These are phyloP conservation scores for Lasioglossum malachurum DNA, from an alignment of 2,888 invertebrate species.

Conservation along the genomic window DNA sequence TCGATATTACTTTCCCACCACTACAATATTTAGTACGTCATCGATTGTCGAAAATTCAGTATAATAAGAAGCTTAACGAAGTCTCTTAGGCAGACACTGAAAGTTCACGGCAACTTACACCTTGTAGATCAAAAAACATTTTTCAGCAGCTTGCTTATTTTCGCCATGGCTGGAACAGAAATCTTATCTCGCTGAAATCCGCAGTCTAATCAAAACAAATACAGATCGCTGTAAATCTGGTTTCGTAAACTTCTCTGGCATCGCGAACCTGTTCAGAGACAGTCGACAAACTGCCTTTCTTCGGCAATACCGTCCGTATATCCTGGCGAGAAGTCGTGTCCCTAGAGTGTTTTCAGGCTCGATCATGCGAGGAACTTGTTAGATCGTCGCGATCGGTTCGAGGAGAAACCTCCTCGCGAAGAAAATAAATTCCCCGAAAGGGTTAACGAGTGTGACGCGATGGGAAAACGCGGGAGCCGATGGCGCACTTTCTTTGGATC, in stretches of 20 bases:
- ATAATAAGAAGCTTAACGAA: background rate
- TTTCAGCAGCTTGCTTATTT: too few relatives aligned
- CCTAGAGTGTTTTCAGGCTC: background rate
- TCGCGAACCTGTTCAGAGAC: background rate
- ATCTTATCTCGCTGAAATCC: background rate
- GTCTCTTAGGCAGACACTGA: background rate
- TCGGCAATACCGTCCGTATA: background rate
- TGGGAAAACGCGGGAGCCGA: constrained; percentile 33
- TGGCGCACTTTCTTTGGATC: constrained; percentile 63
- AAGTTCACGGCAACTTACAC: background rate
- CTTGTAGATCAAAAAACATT: background rate
- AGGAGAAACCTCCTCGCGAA: constrained; percentile 25
- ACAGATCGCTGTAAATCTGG: background rate
- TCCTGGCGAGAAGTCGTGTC: background rate
- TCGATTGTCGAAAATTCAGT: background rate
- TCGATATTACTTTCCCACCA: background rate
- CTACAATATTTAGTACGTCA: background rate
- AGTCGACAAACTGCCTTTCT: background rate
- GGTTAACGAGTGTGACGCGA: constrained; percentile 39
- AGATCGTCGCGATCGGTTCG: background rate
- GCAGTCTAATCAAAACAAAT: background rate
- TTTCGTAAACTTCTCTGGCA: background rate
- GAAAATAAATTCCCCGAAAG: constrained; percentile 39
- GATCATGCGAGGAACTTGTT: background rate
- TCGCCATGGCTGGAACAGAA: background rate